Evolutionary conservation across 1,140 invertebrate species (phyloP).

Genomic region (Oedothorax gibbosus): DNA sequence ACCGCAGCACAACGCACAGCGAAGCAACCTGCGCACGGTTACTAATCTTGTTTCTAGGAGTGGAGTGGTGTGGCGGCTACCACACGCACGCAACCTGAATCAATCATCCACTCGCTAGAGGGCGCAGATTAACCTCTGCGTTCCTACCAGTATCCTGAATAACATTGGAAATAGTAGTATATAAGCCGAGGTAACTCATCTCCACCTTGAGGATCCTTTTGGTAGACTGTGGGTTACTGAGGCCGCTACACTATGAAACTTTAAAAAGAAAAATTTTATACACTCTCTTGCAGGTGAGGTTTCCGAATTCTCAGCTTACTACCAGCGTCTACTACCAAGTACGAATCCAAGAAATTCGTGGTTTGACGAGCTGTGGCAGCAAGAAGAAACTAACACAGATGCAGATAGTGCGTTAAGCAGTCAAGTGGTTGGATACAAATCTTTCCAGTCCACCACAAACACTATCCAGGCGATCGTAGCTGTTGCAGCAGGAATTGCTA

Average conservation of each 20-base stretch:
- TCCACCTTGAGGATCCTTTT: no score
- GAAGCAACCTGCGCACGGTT: no score
- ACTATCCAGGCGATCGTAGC: constrained; percentile 68
- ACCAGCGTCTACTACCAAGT: constrained; percentile 64
- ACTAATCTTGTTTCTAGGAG: no score
- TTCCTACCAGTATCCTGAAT: no score
- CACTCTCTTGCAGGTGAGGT: constrained; percentile 33
- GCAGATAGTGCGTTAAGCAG: constrained; percentile 61
- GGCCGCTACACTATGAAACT: neutral
- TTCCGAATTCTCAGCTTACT: constrained; percentile 65
- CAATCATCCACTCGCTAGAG: no score
- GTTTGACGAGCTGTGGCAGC: constrained; percentile 68
- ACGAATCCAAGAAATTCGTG: constrained; percentile 69
- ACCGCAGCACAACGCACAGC: no score
- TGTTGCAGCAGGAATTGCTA: constrained; percentile 65
- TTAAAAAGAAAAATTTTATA: neutral
- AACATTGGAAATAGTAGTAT: no score
- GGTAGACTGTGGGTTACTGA: no score
- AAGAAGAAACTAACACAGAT: constrained; percentile 61
- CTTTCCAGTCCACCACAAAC: constrained; percentile 68
- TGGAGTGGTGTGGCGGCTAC: no score
- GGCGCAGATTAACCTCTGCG: no score
- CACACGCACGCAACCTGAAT: no score
- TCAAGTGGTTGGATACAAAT: constrained; percentile 61
- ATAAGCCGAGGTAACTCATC: no score